Percentiles rank a stretch among this genome's conserved stretches.
phyloP scores from a whole-genome alignment of 2,113 vertebrate species.

The Dolichotis patagonum region DNA sequence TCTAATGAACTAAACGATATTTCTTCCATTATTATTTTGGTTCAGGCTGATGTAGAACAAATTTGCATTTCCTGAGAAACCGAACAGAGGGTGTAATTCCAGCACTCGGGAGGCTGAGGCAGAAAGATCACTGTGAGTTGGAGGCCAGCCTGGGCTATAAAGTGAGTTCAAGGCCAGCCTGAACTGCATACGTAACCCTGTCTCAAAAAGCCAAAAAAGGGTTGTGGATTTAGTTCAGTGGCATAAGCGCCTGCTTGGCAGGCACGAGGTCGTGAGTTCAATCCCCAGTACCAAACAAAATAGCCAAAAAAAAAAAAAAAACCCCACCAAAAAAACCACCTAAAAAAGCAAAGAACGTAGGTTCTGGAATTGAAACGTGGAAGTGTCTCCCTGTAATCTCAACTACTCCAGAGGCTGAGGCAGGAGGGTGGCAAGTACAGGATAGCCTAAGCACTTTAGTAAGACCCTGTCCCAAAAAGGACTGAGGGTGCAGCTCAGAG shows the following conservation, averaged over 20 bases:
- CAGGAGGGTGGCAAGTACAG: neutral
- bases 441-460: neutral
- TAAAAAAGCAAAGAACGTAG: neutral
- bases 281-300: neutral
- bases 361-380: neutral
- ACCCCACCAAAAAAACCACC: neutral
- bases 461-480: neutral
- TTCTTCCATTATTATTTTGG: slow-evolving; percentile 25
- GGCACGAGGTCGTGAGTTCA: neutral
- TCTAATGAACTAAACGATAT: neutral
- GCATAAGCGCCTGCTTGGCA: neutral
- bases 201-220: neutral
- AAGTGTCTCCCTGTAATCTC: neutral
- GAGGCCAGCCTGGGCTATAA: too few relatives aligned
- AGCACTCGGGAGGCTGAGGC: neutral
- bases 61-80: neutral
- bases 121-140: neutral
- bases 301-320: too few relatives aligned
- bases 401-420: neutral
- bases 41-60: neutral
- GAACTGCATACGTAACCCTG: too few relatives aligned
- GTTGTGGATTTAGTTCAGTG: neutral
- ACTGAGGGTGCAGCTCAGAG: neutral
- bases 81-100: neutral
- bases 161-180: too few relatives aligned